These are phyloP conservation scores for Eupithecia vulgata DNA, from an alignment of 2,888 invertebrate genomes.

Conservation along the genomic window DNA sequence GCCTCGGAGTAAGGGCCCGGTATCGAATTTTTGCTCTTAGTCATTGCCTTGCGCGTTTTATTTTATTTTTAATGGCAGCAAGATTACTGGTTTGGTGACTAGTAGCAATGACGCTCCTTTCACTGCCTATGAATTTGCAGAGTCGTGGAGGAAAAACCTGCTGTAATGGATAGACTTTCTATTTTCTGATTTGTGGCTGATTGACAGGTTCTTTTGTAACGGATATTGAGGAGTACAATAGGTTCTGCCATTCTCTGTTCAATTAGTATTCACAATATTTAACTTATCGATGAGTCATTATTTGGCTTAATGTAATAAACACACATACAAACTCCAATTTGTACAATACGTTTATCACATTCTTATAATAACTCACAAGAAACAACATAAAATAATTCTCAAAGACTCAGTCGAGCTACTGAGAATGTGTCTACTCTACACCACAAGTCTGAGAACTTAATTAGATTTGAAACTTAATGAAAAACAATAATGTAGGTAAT, in stretches of 20 bases:
- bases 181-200: constrained; percentile 33
- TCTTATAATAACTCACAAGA: not conserved
- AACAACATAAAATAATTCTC: not conserved
- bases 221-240: not conserved
- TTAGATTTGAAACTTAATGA: too few relatives aligned
- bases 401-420: too few relatives aligned
- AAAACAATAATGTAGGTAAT: too few relatives aligned
- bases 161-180: constrained; percentile 26
- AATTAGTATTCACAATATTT: not conserved
- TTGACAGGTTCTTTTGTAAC: not conserved
- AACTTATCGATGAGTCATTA: not conserved
- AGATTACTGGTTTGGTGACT: constrained; percentile 60
- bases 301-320: not conserved
- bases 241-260: not conserved
- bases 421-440: too few relatives aligned
- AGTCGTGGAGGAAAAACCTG: constrained; percentile 26
- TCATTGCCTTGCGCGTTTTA: not conserved
- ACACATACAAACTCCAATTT: not conserved
- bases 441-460: too few relatives aligned
- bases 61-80: constrained; percentile 46
- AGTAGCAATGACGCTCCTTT: constrained; percentile 64
- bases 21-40: not conserved
- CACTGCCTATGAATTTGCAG: constrained; percentile 55
- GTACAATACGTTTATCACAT: not conserved
- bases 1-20: not conserved